These are phyloP conservation scores for Oceanites oceanicus DNA, from an alignment of 2,113 vertebrate species.

Conservation along the genomic window DNA sequence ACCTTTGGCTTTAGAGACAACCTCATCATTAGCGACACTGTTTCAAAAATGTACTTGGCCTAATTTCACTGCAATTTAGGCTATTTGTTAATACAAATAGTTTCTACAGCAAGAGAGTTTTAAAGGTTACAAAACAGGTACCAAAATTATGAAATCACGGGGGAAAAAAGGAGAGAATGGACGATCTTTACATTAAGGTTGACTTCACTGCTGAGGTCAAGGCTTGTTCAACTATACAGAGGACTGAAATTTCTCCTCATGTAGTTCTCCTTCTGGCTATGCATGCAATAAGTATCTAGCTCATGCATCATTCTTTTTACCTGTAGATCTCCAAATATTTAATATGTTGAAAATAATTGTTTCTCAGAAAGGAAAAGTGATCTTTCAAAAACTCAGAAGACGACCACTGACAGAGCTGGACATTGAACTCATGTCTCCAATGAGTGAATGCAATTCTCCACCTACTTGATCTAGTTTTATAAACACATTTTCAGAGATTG, in stretches of 20 bases:
- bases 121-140: not conserved
- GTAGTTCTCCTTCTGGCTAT: not conserved
- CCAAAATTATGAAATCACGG: not conserved
- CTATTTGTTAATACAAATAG: not conserved
- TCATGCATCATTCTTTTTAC: not conserved
- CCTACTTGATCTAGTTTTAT: not conserved
- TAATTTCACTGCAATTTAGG: not conserved
- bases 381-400: not conserved
- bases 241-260: not conserved
- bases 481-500: not conserved
- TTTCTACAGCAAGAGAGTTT: not conserved
- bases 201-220: not conserved
- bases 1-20: not conserved
- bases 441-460: not conserved
- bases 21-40: not conserved
- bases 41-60: not conserved
- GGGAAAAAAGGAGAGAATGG: not conserved
- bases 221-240: not conserved
- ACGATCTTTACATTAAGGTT: not conserved
- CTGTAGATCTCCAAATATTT: not conserved
- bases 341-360: not conserved
- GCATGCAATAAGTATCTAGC: not conserved
- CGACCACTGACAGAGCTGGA: not conserved
- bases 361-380: not conserved
- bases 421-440: not conserved